Percentiles rank a stretch among this genome's conserved stretches.
Conservation (phyloP, 2,797 vertebrate species). For the Microtus obscurus region DNA sequence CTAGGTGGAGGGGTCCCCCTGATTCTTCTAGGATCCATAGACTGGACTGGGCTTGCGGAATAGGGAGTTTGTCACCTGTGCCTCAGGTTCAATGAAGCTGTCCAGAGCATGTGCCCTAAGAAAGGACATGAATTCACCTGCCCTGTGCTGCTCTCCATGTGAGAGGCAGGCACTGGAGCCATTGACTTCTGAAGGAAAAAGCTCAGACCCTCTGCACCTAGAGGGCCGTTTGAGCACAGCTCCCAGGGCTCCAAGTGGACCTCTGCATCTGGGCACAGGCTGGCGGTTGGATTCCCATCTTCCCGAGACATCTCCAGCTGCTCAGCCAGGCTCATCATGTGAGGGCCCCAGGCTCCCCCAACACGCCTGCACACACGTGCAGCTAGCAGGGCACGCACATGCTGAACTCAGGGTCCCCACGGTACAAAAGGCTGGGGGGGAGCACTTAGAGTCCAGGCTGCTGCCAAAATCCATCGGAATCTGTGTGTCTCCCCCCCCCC, state of each 20-base stretch:
- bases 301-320: not conserved
- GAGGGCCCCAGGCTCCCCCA: not conserved
- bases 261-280: constrained; percentile 3
- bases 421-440: constrained; percentile 75
- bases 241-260: not conserved
- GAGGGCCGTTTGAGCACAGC: not conserved
- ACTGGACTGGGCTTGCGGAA: not conserved
- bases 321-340: constrained; percentile 13
- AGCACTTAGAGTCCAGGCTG: constrained; percentile 68
- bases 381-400: constrained; percentile 76
- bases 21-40: constrained; percentile 46
- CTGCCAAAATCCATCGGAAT: constrained; percentile 89
- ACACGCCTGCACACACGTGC: constrained; percentile 67
- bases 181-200: constrained; percentile 20
- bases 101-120: constrained; percentile 44
- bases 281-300: constrained; percentile 10
- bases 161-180: constrained; percentile 12
- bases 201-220: not conserved
- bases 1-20: not conserved
- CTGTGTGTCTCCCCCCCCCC: constrained; percentile 75
- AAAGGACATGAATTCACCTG: constrained; percentile 32
- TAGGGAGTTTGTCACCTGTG: not conserved
- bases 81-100: constrained; percentile 38
- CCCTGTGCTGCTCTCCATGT: constrained; percentile 8
- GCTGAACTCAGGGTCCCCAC: constrained; percentile 81